These are phyloP conservation scores for Actinostola sp. DNA, from an alignment of 92 coral and sea anemone genomes.

Conservation along the genomic window DNA sequence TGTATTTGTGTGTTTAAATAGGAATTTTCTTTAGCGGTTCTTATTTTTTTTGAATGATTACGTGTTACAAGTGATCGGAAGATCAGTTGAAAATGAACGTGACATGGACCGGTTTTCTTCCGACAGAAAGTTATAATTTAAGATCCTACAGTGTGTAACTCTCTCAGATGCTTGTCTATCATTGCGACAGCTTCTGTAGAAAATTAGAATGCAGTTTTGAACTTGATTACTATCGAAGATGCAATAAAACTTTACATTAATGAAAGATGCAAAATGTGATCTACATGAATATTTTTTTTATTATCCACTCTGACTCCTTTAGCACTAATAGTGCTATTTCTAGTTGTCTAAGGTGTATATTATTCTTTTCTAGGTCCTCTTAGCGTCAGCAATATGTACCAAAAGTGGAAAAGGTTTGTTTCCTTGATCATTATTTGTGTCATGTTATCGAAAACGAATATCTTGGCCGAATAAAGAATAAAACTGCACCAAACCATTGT, in stretches of 20 bases:
- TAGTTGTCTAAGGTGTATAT: too few relatives aligned
- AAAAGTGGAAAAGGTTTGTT: constrained; percentile 95
- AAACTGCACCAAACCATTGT: background rate
- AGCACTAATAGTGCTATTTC: too few relatives aligned
- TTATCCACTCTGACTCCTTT: too few relatives aligned
- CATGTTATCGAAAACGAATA: background rate
- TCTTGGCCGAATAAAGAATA: background rate
- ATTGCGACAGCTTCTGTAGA: background rate
- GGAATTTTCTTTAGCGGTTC: background rate
- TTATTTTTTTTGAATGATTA: constrained; percentile 11
- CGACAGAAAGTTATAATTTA: background rate
- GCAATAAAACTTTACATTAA: too few relatives aligned
- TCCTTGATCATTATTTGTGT: constrained; percentile 2
- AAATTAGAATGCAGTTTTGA: too few relatives aligned
- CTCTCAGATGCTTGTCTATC: background rate
- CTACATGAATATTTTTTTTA: too few relatives aligned
- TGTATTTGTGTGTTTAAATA: background rate
- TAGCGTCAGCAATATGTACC: constrained; percentile 99
- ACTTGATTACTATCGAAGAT: background rate
- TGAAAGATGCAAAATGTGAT: background rate
- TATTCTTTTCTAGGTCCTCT: constrained; percentile 82
- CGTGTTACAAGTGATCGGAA: constrained; percentile 12
- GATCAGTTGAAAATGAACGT: constrained; percentile 11
- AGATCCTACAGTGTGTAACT: background rate
- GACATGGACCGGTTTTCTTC: constrained; percentile 21